Conservation (phyloP, 2,888 invertebrate genomes). For the Prenolepis imparis region DNA sequence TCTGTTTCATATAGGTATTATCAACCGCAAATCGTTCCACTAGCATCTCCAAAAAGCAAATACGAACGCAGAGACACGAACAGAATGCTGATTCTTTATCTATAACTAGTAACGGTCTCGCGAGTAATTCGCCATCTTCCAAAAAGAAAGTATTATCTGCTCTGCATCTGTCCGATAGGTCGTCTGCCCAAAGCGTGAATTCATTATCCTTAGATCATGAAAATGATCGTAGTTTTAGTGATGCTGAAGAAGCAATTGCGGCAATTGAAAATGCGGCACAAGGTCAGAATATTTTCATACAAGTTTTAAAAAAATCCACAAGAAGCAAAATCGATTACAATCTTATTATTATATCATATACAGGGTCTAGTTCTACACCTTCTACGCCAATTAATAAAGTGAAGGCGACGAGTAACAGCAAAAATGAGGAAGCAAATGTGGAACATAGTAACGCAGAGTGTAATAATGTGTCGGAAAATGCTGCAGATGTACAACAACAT, state of each 20-base stretch:
- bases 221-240: conserved; percentile 83
- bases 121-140: conserved; percentile 79
- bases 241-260: conserved; percentile 84
- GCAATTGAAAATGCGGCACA: conserved; percentile 82
- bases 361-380: conserved; percentile 81
- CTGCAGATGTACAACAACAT: conserved; percentile 41
- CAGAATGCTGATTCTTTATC: conserved; percentile 79
- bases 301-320: conserved; percentile 3
- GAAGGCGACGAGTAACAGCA: conserved; percentile 81
- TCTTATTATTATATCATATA: conserved; percentile 8
- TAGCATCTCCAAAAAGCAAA: conserved; percentile 79
- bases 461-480: conserved; percentile 51
- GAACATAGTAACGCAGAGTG: conserved; percentile 69
- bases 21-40: conserved; percentile 77
- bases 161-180: conserved; percentile 79
- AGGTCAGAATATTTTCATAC: conserved; percentile 72
- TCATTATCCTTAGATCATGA: conserved; percentile 82
- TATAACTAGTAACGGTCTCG: conserved; percentile 82
- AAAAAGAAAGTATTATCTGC: conserved; percentile 80
- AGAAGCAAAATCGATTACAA: not conserved
- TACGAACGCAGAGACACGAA: conserved; percentile 77
- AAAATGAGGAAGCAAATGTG: conserved; percentile 83
- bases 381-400: conserved; percentile 82
- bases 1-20: conserved; percentile 62
- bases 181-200: conserved; percentile 76